phyloP scores from a whole-genome alignment of 2,888 invertebrate genomes.

The Eumacrocentrus americanus region DNA sequence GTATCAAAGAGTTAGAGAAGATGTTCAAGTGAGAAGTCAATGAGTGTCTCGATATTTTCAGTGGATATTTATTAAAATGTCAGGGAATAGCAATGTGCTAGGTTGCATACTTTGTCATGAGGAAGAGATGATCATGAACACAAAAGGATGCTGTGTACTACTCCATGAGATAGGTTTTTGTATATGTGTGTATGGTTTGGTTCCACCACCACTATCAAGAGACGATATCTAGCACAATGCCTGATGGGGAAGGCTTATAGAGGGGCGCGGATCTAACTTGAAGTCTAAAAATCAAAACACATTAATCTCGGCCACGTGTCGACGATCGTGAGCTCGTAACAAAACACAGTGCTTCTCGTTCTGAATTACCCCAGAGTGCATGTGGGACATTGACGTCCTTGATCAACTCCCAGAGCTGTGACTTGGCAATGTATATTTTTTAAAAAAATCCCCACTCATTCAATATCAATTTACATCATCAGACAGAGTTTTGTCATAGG shows the following conservation, averaged over 20 bases:
- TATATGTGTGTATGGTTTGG: neutral
- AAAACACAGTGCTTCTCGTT: conserved; percentile 38
- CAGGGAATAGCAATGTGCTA: too few species aligned
- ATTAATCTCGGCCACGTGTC: conserved; percentile 61
- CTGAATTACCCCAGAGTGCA: conserved; percentile 1
- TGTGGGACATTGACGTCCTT: neutral
- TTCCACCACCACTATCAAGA: conserved; percentile 18
- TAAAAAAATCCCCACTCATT: neutral
- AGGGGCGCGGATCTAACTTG: conserved; percentile 48
- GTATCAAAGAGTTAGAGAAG: too few species aligned
- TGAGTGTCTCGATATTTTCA: too few species aligned
- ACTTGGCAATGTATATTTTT: too few species aligned
- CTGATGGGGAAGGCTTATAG: conserved; percentile 44
- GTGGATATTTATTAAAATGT: neutral
- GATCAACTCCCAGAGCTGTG: neutral
- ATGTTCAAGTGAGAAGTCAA: too few species aligned
- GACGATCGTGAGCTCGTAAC: conserved; percentile 55
- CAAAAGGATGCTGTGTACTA: too few species aligned
- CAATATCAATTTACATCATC: neutral
- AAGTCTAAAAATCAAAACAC: conserved; percentile 62
- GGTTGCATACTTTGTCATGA: too few species aligned
- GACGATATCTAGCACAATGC: conserved; percentile 40
- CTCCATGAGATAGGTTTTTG: too few species aligned
- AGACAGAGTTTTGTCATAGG: neutral
- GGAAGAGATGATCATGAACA: too few species aligned